These are phyloP conservation scores for Pandion haliaetus DNA, from an alignment of 2,113 vertebrate genomes.

Conservation along the genomic window DNA sequence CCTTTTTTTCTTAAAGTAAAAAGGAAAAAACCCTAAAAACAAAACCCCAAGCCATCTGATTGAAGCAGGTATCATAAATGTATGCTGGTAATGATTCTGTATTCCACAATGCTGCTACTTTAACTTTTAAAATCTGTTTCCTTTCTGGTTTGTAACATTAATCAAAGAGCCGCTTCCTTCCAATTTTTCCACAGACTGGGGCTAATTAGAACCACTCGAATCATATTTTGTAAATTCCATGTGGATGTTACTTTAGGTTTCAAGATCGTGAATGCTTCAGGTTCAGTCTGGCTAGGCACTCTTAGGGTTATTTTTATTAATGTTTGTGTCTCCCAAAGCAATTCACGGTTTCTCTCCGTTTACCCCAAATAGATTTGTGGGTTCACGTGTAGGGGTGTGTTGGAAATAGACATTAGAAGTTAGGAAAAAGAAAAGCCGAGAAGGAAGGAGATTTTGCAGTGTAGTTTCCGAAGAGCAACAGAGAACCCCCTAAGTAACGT, in stretches of 20 bases:
- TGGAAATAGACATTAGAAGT: not conserved
- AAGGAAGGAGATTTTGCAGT: slow-evolving; percentile 41
- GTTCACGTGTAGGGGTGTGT: not conserved
- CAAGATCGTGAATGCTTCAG: not conserved
- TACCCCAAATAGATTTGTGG: not conserved
- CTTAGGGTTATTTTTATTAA: not conserved
- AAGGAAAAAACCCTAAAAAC: slow-evolving; percentile 15
- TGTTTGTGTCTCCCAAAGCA: not conserved
- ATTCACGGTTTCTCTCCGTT: not conserved
- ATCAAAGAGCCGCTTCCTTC: slow-evolving; percentile 49
- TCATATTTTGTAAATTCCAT: slow-evolving; percentile 54
- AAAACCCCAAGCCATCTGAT: slow-evolving; percentile 24
- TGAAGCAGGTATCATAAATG: slow-evolving; percentile 35
- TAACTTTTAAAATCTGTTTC: slow-evolving; percentile 69
- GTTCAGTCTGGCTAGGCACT: not conserved
- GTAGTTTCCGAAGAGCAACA: slow-evolving; percentile 49
- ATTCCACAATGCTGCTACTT: slow-evolving; percentile 56
- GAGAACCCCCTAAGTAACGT: slow-evolving; percentile 51
- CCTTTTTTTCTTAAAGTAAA: slow-evolving; percentile 13
- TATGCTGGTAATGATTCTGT: slow-evolving; percentile 7
- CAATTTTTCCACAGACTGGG: slow-evolving; percentile 52
- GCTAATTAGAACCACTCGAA: slow-evolving; percentile 55
- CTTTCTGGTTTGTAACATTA: slow-evolving; percentile 46
- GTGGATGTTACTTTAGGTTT: slow-evolving; percentile 26
- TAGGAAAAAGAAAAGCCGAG: not conserved